Percentiles rank a stretch among this genome's conserved stretches.
These are phyloP conservation scores for Germaria angustata DNA, from an alignment of 2,888 invertebrate genomes.

Conservation along the genomic window DNA sequence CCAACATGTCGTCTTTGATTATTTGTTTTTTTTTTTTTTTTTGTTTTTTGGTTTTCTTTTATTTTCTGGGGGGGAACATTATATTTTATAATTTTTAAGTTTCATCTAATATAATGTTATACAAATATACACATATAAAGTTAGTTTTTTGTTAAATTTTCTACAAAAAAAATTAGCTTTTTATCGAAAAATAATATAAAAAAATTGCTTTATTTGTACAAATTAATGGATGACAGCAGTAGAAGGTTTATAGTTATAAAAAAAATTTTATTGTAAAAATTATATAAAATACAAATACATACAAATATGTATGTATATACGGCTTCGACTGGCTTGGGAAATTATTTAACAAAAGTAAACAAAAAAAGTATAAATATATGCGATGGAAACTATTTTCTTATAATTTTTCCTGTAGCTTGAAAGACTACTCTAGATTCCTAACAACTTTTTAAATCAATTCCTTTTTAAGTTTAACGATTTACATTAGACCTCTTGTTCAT, in stretches of 20 bases:
- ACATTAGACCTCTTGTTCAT: no score
- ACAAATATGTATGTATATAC: constrained; percentile 5
- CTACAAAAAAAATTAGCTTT: constrained; percentile 67
- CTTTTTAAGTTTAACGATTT: no score
- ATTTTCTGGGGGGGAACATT: no score
- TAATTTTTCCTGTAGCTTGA: no score
- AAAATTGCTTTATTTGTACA: constrained; percentile 75
- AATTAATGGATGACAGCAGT: constrained; percentile 66
- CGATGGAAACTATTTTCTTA: no score
- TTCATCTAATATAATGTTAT: constrained; percentile 59
- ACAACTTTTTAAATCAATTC: no score
- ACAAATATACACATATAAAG: constrained; percentile 64
- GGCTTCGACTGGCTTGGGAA: constrained; percentile 9
- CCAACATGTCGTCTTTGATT: constrained; percentile 20
- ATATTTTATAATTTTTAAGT: constrained; percentile 36
- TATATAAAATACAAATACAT: constrained; percentile 46
- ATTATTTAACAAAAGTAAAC: background rate
- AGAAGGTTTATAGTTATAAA: constrained; percentile 61
- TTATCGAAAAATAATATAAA: constrained; percentile 45
- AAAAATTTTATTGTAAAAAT: no score
- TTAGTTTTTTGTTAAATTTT: constrained; percentile 50
- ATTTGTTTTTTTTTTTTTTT: constrained; percentile 31
- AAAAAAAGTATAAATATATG: background rate
- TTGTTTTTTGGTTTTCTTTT: no score
- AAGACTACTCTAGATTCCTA: no score